Evolutionary conservation across 2,888 invertebrate genomes (phyloP).

Genomic region (Strigamia maritima): DNA sequence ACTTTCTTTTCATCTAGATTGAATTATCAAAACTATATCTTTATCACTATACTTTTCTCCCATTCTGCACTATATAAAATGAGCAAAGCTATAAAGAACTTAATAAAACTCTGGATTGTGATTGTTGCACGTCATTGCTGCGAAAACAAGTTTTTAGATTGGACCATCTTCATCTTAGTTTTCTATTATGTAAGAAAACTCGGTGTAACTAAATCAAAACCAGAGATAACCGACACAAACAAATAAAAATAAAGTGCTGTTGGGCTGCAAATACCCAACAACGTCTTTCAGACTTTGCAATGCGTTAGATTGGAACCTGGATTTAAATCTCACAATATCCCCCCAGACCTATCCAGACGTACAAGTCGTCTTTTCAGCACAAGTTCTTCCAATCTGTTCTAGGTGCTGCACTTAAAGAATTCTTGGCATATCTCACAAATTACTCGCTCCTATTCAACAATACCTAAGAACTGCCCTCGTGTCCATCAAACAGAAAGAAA

Average conservation of each 20-base stretch:
- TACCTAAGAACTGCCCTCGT: slow-evolving; percentile 10
- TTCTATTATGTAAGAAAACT: too few relatives aligned
- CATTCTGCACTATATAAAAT: too few relatives aligned
- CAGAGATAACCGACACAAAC: too few relatives aligned
- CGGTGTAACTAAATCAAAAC: too few relatives aligned
- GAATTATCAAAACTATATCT: slow-evolving; percentile 2
- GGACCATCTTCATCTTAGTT: too few relatives aligned
- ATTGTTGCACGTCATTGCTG: too few relatives aligned
- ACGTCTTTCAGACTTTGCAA: neutral
- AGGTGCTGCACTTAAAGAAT: neutral
- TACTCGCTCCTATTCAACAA: slow-evolving; percentile 11
- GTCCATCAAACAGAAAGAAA: slow-evolving; percentile 21
- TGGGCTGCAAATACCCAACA: neutral
- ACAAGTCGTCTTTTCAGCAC: neutral
- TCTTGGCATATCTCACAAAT: slow-evolving; percentile 27
- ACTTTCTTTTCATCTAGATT: neutral
- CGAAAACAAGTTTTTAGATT: too few relatives aligned
- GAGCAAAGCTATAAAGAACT: neutral
- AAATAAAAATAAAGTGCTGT: neutral
- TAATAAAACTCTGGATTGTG: neutral
- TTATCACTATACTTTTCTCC: neutral
- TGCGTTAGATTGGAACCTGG: neutral
- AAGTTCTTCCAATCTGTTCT: slow-evolving; percentile 3
- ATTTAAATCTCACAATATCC: slow-evolving; percentile 11
- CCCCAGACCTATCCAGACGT: neutral